Evolutionary conservation across 2,113 vertebrate species (phyloP).

Genomic region (Nannospalax galili): DNA sequence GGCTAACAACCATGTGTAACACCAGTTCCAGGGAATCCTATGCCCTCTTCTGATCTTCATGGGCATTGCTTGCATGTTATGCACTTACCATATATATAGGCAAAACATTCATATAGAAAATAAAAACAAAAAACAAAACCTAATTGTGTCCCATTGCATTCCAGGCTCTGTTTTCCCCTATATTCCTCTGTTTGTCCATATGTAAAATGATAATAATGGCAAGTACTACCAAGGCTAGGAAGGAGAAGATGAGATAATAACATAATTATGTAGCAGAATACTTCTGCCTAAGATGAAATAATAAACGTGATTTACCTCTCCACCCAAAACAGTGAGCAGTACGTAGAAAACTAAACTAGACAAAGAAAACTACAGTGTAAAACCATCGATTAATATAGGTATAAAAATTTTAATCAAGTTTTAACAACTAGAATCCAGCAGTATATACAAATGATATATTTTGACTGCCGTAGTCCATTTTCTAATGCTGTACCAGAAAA

Average conservation of each 20-base stretch:
- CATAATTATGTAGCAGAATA: neutral
- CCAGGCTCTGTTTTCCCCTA: neutral
- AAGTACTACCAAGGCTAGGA: neutral
- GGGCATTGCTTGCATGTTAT: too few species aligned
- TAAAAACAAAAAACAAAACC: too few species aligned
- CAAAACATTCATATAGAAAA: too few species aligned
- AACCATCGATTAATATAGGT: neutral
- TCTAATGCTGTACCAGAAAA: neutral
- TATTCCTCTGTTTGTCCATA: neutral
- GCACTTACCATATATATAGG: too few species aligned
- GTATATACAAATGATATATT: neutral
- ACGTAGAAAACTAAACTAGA: constrained; percentile 5
- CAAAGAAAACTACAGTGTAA: neutral
- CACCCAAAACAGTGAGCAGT: neutral
- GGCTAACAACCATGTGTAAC: too few species aligned
- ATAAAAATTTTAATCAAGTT: constrained; percentile 27
- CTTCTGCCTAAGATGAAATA: neutral
- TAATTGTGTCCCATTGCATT: neutral
- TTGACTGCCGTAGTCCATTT: neutral
- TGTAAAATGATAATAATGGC: constrained; percentile 15
- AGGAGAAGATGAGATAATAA: neutral
- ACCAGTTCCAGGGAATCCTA: too few species aligned
- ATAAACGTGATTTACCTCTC: neutral
- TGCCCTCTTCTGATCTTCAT: too few species aligned
- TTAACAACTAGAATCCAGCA: neutral